phyloP scores from a whole-genome alignment of 2,113 vertebrate species.

The Bufo bufo region DNA sequence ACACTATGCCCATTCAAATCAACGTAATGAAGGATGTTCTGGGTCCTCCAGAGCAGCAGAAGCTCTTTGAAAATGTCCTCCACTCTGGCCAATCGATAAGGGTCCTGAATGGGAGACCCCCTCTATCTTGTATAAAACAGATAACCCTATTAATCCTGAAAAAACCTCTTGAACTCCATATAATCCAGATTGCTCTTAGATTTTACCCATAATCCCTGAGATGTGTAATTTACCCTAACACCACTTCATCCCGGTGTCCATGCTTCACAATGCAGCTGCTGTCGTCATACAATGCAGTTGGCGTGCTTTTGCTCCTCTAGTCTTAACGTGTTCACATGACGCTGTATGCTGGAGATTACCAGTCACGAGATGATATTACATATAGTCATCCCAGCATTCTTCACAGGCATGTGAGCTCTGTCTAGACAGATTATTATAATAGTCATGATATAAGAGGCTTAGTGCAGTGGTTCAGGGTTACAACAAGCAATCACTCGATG shows the following conservation, averaged over 20 bases:
- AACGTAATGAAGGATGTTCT: too few species aligned
- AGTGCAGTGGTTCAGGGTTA: not conserved
- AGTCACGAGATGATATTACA: conserved; percentile 5
- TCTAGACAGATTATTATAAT: conserved; percentile 49
- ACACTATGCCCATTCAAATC: too few species aligned
- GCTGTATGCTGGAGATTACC: not conserved
- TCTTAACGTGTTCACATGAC: conserved; percentile 18
- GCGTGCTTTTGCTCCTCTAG: not conserved
- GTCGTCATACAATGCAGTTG: not conserved
- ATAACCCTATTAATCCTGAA: too few species aligned
- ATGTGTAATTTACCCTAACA: too few species aligned
- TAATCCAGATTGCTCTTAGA: too few species aligned
- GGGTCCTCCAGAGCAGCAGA: too few species aligned
- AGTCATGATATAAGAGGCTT: conserved; percentile 32
- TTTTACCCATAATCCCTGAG: too few species aligned
- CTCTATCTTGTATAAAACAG: not conserved
- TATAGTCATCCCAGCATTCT: not conserved
- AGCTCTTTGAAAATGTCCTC: too few species aligned
- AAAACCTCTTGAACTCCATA: too few species aligned
- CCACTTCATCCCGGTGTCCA: too few species aligned
- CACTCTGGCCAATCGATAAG: too few species aligned
- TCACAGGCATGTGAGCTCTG: not conserved
- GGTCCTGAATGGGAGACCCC: too few species aligned
- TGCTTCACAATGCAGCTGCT: not conserved
- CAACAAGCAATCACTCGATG: not conserved